Base-by-base conservation (phyloP, 2,888 invertebrate species). In the Apotomis capreana region DNA sequence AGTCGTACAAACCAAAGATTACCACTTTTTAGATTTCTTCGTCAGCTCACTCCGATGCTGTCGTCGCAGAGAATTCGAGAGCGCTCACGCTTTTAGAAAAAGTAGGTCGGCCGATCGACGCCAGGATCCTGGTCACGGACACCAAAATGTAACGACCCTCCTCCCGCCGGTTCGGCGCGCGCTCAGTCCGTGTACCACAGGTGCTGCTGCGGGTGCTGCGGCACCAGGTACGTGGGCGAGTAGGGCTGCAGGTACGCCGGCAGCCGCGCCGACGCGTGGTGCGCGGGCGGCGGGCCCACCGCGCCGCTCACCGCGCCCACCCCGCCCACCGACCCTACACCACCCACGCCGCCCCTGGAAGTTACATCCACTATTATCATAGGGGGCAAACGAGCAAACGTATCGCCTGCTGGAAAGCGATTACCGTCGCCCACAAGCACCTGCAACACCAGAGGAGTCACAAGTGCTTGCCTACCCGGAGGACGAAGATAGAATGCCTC, bases 271-370 rank as follows among this genome's bases (percentile, higher is more conserved):
- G 82, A 95, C 79, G 96, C 95, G 92, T 97, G 97, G 89, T 97
- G 97, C 26, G 97, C 97, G 9, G 97, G 97, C 62, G 97, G 97
- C 55, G 97, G 95, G 95, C 97, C 79, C 95, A 96, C 73, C 97
- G 98, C 78, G 95, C 81, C 85, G 37, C 81, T 82, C 54, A 82
- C 98, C 75, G 97, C 97, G 84, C 80, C 79, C 57, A 82, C 83
- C 6, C 79, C 81, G 13, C 76, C 80, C 37, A 81, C 82, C 8
- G 77, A 85, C 51, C 83, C 79, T 8, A 80, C 78, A 15, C 77
- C 76, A 49, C 75, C 76, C 4, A 86, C 84, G 10, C 84, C 85
- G 57, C 85, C 85, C 13, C 87, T 88, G 81, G 0, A 78, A 6
- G 44, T 1, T 3, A 44, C 3, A 36, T 13, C 36, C n/a, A n/a